Evolutionary conservation across 2,797 vertebrate species (phyloP), one percentile per base, ranked within the genome.

Genomic region (Orientallactaga sibirica): DNA sequence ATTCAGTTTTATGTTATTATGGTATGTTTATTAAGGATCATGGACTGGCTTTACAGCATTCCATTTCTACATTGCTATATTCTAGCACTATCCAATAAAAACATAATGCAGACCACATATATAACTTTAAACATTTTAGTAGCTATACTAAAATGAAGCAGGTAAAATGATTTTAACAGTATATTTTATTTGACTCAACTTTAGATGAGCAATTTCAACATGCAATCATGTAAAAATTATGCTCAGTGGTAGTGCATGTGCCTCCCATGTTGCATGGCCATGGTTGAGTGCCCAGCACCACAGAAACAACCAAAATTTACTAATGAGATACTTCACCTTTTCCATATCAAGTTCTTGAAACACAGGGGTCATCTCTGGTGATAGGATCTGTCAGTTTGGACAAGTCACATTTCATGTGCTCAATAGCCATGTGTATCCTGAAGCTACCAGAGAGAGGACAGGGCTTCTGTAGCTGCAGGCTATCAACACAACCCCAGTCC

Each of bases 61-160:
- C 10, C 20, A 68, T 86, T 76, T 70, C n/a, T 62, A 12, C n/a
- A 85, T 61, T 67, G 24, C 41, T 86, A 22, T 74, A 43, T 29
- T 48, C 29, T 18, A 82, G 2, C 12, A 7, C 1, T 55, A 0
- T 67, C 58, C n/a, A 76, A 87, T 37, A 93, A 86, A 93, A 86
- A 95, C 43, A 80, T 15, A 89, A 83, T 29, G 3, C 25, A 89
- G 85, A 7, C 2, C 16, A 93, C 0, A 52, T 24, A 29, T 3
- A 5, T 75, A 58, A 85, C 75, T 93, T 78, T 11, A 91, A 86
- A 67, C 25, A 66, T 92, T 92, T 61, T 75, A 83, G 18, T 61
- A 55, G 41, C 9, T 18, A 76, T 67, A 67, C 76, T 91, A 48
- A 86, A 82, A 92, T 33, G 3, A 86, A 58, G 81, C 14, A 29